Evolutionary conservation across 2,888 invertebrate genomes (phyloP), one percentile per base, ranked within the genome.

Genomic region (Theretra japonica): DNA sequence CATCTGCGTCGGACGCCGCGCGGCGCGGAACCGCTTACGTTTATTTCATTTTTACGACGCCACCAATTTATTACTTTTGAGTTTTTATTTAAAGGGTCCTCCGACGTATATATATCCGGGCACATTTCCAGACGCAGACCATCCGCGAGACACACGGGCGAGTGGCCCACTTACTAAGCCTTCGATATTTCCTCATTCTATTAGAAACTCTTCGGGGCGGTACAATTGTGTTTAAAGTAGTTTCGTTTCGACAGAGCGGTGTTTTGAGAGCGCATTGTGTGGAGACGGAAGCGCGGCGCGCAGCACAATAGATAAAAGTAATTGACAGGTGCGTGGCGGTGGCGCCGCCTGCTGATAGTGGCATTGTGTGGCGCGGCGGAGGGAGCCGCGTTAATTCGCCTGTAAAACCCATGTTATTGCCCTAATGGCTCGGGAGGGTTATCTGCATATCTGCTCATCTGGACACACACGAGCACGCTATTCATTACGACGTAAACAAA

Each of bases 41-140:
- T 65, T 65, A 65, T 65, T 65, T 65, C 11, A 65, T 41, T 65
- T 65, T 65, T 65, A 65, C 41, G 48, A 25, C 48, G 4, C 23
- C 11, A 21, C 19, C 33, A 60, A 60, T 65, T 65, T 65, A 65
- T 65, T 65, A 23, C 17, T 65, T 65, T 65, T 21, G 65, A 65
- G 48, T 48, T 48, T 65, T 25, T 58, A 58, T 58, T 65, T 48
- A 23, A 48, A 48, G 23, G 48, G 23, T n/a, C 59, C 17, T 21
- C 41, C 23, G 53, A 17, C 53, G 17, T 48, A 23, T 65, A 65
- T 48, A 48, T 23, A 41, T 17, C 17, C 48, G 48, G n/a, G 65
- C 41, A 65, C 23, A 23, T 48, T 41, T 65, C 15, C 17, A 65
- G n/a, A 23, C 21, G 8, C 21, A 7, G 19, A 58, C 23, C 17